These are phyloP conservation scores for Rugalucina vietnamica DNA, from an alignment of 2,888 invertebrate species.

Conservation along the genomic window DNA sequence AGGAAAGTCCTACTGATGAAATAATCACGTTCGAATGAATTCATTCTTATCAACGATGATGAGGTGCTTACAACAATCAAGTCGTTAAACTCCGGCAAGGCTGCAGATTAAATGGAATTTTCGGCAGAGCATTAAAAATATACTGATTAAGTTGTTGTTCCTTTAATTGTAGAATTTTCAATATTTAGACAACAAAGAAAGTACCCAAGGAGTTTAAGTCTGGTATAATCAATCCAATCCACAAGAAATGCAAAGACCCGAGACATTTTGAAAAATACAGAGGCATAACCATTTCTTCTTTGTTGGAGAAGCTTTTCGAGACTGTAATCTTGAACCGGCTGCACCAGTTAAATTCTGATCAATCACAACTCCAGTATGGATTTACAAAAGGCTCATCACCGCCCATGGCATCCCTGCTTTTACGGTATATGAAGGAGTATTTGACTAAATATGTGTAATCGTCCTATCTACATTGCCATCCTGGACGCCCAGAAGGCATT, in stretches of 20 bases:
- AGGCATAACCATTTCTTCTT: conserved; percentile 6
- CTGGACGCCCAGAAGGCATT: conserved; percentile 23
- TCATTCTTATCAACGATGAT: neutral
- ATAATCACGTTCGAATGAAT: neutral
- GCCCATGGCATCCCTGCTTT: conserved; percentile 11
- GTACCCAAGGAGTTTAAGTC: neutral
- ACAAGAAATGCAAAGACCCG: conserved; percentile 19
- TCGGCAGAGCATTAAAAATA: conserved; percentile 14
- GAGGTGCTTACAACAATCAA: conserved; percentile 16
- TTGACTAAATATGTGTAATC: neutral
- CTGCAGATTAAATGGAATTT: conserved; percentile 12
- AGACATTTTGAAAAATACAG: conserved; percentile 12
- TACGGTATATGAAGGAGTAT: neutral
- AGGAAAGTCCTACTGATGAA: neutral
- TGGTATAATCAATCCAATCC: conserved; percentile 6
- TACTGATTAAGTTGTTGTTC: neutral
- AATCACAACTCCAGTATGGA: conserved; percentile 13
- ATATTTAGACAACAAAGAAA: neutral
- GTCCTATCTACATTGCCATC: conserved; percentile 9
- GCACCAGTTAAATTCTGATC: neutral
- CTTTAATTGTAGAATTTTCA: neutral
- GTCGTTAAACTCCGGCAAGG: conserved; percentile 16
- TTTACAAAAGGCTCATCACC: conserved; percentile 18
- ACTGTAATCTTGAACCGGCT: neutral
- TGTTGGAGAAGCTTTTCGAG: neutral